Conservation (phyloP, 2,888 invertebrate genomes). For the Nesidiocoris tenuis region DNA sequence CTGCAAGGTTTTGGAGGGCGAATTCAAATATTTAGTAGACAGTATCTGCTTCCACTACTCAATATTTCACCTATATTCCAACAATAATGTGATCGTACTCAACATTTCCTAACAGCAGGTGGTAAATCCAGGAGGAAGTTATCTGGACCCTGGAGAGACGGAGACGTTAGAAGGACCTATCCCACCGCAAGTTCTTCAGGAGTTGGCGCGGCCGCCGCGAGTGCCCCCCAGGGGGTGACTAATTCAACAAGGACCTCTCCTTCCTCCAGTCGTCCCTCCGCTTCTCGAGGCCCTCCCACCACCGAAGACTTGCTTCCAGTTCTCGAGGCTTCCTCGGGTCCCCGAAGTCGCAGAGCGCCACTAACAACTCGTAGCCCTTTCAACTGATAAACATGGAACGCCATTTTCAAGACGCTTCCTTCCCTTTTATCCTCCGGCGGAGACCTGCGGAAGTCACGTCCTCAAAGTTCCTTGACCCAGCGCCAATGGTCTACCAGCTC, state of each 20-base stretch:
- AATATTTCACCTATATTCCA: too few species aligned
- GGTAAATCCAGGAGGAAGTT: neutral
- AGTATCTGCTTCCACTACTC: too few species aligned
- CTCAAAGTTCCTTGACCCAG: too few species aligned
- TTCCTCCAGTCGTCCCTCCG: neutral
- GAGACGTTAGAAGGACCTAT: neutral
- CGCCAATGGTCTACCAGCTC: too few species aligned
- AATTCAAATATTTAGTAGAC: too few species aligned
- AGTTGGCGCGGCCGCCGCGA: constrained; percentile 26
- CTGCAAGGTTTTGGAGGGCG: too few species aligned
- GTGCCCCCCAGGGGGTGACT: constrained; percentile 37
- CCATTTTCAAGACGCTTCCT: neutral
- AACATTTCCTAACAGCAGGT: neutral
- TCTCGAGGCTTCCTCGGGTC: neutral
- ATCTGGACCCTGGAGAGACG: neutral
- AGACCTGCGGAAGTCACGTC: neutral
- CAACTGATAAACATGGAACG: neutral
- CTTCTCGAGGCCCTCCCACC: too few species aligned
- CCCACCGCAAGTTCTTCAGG: constrained; percentile 20
- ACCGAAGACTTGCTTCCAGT: too few species aligned
- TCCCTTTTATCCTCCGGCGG: neutral
- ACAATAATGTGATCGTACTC: too few species aligned
- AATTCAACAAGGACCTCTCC: constrained; percentile 25
- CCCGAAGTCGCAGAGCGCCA: neutral
- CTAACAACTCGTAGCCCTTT: neutral